These are phyloP conservation scores for Bos taurus DNA, from an alignment of 2,113 vertebrate species.

Conservation along the genomic window ARS-UCD2.0 NC_037342.1:36438501-36439000, in stretches of 20 bases:
- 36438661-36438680: slow-evolving; percentile 4
- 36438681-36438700: slow-evolving; percentile 5
- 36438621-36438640: not conserved
- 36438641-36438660: not conserved
- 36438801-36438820: not conserved
- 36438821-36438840: not conserved
- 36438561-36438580: not conserved
- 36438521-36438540: not conserved
- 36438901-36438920: not conserved
- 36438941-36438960: slow-evolving; percentile 4
- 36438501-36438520: not conserved
- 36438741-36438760: not conserved
- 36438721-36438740: not conserved
- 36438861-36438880: not conserved
- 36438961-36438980: not conserved
- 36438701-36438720: not conserved
- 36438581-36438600: not conserved
- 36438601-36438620: not conserved
- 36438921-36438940: not conserved
- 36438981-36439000: slow-evolving; percentile 4
- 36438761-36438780: not conserved
- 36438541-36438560: not conserved
- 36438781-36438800: not conserved
- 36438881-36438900: not conserved
- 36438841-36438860: not conserved